Evolutionary conservation across 1,140 invertebrate genomes (phyloP), one percentile per base, ranked within the genome.

Genomic region (Mizuhopecten yessoensis): DNA sequence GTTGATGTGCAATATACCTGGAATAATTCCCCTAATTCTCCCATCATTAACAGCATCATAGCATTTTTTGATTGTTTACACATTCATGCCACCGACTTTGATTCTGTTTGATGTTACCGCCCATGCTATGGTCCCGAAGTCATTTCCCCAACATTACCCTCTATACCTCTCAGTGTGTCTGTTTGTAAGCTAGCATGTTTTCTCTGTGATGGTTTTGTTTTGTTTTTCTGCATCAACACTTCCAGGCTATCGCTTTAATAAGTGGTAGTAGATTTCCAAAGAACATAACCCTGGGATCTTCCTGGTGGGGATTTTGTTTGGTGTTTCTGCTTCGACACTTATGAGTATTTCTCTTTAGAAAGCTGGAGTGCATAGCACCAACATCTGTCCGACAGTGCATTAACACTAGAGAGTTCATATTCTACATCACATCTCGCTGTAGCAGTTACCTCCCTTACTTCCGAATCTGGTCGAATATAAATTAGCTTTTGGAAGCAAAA

Each of bases 41-140:
- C n/a, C 57, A 75, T 75, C 57, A 75, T 75, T 75, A 75, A 75
- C 57, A 75, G 29, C 57, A 75, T 75, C 57, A 75, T n/a, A 75
- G 57, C 57, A 5, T 75, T 75, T 75, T 75, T n/a, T 29, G 5
- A 29, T 29, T 75, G 57, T 75, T 75, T 75, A 75, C 57, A 75
- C 57, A 75, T 75, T 75, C 57, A 75, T n/a, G 57, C 57, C 1
- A 17, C 5, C 57, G 3, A n/a, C 57, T 75, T 75, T 75, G 57
- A 75, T 29, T 75, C 57, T 75, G 1, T 75, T 75, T 75, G 57
- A 75, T 75, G 20, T 75, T n/a, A 5, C n/a, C 57, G 1, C 7
- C 11, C 5, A 3, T 75, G 5, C 57, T 75, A 3, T 29, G 11
- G 57, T 45, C 23, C 57, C 23, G n/a, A 29, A 75, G 57, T 75